Base-by-base conservation (phyloP, 1,140 invertebrate genomes). In the Vanessa atalanta region DNA sequence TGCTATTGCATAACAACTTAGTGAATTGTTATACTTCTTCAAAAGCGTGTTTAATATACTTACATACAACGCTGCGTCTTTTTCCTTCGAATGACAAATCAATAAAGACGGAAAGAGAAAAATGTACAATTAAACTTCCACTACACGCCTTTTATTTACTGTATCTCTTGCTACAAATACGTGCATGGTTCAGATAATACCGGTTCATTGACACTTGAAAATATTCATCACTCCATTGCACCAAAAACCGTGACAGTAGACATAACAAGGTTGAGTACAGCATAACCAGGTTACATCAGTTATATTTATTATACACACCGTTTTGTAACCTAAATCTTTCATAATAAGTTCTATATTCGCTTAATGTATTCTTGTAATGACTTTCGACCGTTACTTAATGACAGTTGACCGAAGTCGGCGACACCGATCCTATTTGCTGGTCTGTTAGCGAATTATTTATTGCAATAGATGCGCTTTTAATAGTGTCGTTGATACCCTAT, bases 241-340 rank as follows among this genome's bases (percentile, higher is more conserved):
- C 53, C 16, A 26, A 57, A 57, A 53, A 53, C 15, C n/a, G 51
- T 53, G 51, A 57, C 53, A 57, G 53, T n/a, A 61, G 31, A 13
- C 57, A 37, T 31, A 60, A 26, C 57, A 37, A 37, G 26, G 57
- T 61, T 61, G 26, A 61, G 57, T 16, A 55, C 53, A 55, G 16
- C 31, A 14, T 15, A 61, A 61, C 57, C 57, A 7, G 57, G 66
- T 69, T 69, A 69, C 55, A 69, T 57, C 53, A 69, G 57, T 68
- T 13, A 15, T 55, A 69, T 31, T 16, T 31, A 69, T 69, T 47
- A 8, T 69, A 12, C 8, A 69, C n/a, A 57, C 37, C 16, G 31
- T 47, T 69, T 57, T 69, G 66, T 47, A 69, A 69, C 14, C 9
- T 69, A 60, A 47, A 53, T 1, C 53, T 69, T 23, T 61, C 57